Base-by-base conservation (phyloP, 2,797 vertebrate species). In the Thunnus albacares region DNA sequence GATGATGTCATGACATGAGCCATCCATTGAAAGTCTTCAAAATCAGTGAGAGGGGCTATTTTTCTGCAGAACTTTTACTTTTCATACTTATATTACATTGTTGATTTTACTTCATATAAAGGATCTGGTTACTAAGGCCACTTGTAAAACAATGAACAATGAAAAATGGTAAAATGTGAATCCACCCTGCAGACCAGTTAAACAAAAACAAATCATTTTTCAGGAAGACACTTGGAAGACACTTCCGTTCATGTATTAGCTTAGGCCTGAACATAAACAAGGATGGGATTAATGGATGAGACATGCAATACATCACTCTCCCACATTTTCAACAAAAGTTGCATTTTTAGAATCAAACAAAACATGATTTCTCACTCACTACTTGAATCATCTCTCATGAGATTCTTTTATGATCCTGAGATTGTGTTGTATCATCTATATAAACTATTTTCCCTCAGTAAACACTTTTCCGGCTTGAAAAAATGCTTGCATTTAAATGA, bases 1-100 rank as follows among this genome's bases (percentile, higher is more conserved):
- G 30, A 47, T 68, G 64, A 83, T 47, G 59, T 80, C 58, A 69
- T 30, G 30, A 56, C 85, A 66, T 70, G 20, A 45, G 43, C 43
- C 43, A 17, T 17, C 45, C 0, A 17, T 49, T 2, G 2, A 49
- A 49, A 49, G 10, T 38, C 38, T 38, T 5, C 45, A 49, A 49
- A 49, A 49, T 49, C 15, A 18, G 17, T 17, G 17, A 49, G 15
- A 15, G 4, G 15, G 15, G 45, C 15, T 4, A 18, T 49, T 20
- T 49, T 49, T 49, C 17, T 17, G 14, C 45, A 49, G 45, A 49
- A 49, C 6, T 49, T 49, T 18, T 38, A 17, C 45, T 47, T 47
- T 47, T 18, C 45, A 15, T 47, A 41, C 13, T 41, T 41, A 41
- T 3, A 41, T 41, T 3, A 43, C 41, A 41, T 45, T 43, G 41